A percentile compares a stretch with the other conserved stretches of the same genome.
phyloP scores from a whole-genome alignment of 2,888 invertebrate species.

The Clitarchus hookeri region DNA sequence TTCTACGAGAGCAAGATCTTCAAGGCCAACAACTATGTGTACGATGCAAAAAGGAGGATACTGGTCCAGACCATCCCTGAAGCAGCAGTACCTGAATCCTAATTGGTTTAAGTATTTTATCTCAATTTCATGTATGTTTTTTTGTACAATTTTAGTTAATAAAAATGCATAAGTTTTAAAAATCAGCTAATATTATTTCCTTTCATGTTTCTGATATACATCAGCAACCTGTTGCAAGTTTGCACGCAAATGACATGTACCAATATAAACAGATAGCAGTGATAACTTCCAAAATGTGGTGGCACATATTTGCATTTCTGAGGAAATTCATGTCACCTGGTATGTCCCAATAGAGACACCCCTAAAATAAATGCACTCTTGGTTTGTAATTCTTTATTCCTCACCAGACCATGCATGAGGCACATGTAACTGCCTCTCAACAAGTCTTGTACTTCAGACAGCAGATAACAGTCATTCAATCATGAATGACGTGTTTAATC shows the following conservation, averaged over 20 bases:
- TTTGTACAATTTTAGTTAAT: too few species aligned
- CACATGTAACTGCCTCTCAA: background rate
- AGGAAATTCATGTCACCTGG: too few species aligned
- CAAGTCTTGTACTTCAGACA: background rate
- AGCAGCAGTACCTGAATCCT: conserved; percentile 42
- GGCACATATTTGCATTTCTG: too few species aligned
- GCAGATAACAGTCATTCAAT: background rate
- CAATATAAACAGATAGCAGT: too few species aligned
- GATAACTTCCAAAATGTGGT: too few species aligned
- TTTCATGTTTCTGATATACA: too few species aligned
- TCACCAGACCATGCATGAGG: background rate
- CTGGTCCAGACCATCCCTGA: conserved; percentile 82
- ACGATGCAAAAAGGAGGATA: conserved; percentile 80
- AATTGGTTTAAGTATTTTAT: background rate
- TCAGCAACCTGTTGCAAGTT: too few species aligned
- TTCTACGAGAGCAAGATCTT: conserved; percentile 94
- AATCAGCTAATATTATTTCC: too few species aligned
- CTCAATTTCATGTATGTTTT: background rate
- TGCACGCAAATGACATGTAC: too few species aligned
- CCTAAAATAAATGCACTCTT: too few species aligned
- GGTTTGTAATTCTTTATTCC: background rate
- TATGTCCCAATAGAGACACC: too few species aligned
- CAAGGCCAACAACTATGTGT: conserved; percentile 82
- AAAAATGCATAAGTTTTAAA: too few species aligned
- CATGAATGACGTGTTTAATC: conserved; percentile 62